phyloP scores from a whole-genome alignment of 2,797 vertebrate species.

The Sebastolobus altivelis region DNA sequence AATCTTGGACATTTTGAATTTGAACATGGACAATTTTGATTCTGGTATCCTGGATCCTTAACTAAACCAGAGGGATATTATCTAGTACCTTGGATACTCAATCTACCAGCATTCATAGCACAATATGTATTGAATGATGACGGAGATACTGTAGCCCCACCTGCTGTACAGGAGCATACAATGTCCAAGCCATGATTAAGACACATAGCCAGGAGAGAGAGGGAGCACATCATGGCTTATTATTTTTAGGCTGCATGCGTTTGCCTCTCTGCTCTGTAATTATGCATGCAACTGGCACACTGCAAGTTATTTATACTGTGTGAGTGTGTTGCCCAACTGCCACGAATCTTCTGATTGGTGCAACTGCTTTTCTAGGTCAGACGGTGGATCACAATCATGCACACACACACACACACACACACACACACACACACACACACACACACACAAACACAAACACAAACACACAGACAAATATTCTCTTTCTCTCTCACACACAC shows the following conservation, averaged over 20 bases:
- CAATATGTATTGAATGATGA: conserved; percentile 36
- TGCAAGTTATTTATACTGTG: conserved; percentile 83
- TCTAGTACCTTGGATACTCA: neutral
- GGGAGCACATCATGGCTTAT: conserved; percentile 21
- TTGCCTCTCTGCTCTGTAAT: conserved; percentile 71
- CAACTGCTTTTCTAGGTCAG: conserved; percentile 86
- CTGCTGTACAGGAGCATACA: conserved; percentile 69
- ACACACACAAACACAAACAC: conserved; percentile 29
- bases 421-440: conserved; percentile 14
- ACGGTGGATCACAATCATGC: conserved; percentile 54
- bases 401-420: conserved; percentile 9
- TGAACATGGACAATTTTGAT: neutral
- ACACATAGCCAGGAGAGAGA: neutral
- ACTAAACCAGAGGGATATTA: neutral
- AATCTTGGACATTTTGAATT: neutral
- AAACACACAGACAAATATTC: conserved; percentile 60
- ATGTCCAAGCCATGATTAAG: conserved; percentile 39
- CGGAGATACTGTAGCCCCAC: conserved; percentile 71
- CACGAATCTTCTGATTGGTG: conserved; percentile 72
- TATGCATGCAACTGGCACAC: conserved; percentile 84
- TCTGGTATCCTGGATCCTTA: neutral
- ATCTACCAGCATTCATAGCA: neutral
- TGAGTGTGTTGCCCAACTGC: conserved; percentile 75
- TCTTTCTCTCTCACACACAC: conserved; percentile 62
- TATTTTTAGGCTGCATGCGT: conserved; percentile 53